These are phyloP conservation scores for Sebastes steindachneri DNA, from an alignment of 2,797 vertebrate genomes.

Conservation along the genomic window DNA sequence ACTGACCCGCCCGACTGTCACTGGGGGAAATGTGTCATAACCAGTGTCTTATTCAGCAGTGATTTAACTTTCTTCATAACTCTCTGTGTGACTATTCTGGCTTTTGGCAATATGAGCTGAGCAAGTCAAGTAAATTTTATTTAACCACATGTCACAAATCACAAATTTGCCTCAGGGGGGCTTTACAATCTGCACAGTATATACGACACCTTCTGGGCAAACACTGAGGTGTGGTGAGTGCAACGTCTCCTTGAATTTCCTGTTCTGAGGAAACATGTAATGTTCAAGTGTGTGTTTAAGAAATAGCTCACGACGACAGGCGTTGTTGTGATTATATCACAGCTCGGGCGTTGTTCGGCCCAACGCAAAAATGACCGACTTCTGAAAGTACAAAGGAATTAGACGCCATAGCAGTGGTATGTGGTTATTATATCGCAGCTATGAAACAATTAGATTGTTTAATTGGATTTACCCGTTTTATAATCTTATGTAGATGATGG, in stretches of 20 bases:
- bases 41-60: not conserved
- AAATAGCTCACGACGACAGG: not conserved
- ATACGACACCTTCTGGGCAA: not conserved
- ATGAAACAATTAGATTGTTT: no score
- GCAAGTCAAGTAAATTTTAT: not conserved
- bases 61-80: not conserved
- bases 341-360: no score
- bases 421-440: no score
- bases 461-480: no score
- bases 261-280: slow-evolving; percentile 5
- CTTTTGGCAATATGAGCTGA: not conserved
- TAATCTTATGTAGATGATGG: not conserved
- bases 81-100: not conserved
- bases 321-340: no score
- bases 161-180: not conserved
- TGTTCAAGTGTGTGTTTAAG: not conserved
- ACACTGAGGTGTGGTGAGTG: not conserved
- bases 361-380: no score
- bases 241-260: slow-evolving; percentile 23
- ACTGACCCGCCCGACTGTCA: not conserved
- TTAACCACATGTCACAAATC: not conserved
- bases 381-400: no score
- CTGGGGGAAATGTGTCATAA: not conserved
- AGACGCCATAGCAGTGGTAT: no score
- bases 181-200: not conserved